phyloP scores from a whole-genome alignment of 2,797 vertebrate genomes.

The Acanthopagrus latus region DNA sequence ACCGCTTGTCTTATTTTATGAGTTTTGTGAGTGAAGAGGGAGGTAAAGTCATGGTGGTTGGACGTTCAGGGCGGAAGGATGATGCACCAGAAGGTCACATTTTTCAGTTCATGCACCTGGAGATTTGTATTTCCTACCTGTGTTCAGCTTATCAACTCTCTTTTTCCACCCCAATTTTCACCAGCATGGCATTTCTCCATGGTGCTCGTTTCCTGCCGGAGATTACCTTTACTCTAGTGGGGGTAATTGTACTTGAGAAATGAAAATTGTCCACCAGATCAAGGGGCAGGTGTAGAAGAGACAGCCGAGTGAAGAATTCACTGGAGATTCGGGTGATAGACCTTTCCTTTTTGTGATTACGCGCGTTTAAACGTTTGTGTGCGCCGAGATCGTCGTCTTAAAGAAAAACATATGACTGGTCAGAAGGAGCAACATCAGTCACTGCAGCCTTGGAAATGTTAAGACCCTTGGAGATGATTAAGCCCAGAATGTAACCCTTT shows the following conservation, averaged over 20 bases:
- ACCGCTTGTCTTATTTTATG: not conserved
- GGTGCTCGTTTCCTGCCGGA: not conserved
- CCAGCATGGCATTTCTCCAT: not conserved
- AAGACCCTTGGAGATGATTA: not conserved
- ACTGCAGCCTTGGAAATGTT: not conserved
- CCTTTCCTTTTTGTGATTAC: not conserved
- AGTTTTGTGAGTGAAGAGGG: not conserved
- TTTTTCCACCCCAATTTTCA: not conserved
- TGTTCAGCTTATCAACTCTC: not conserved
- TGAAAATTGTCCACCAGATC: not conserved
- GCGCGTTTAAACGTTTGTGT: not conserved
- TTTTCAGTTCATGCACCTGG: not conserved
- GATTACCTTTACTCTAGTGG: not conserved
- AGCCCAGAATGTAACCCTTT: not conserved
- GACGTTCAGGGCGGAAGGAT: not conserved
- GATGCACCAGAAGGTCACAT: not conserved
- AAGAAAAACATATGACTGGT: not conserved
- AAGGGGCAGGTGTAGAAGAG: not conserved
- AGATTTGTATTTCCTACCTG: not conserved
- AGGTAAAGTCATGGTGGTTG: not conserved
- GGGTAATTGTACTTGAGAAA: not conserved
- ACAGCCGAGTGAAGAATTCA: not conserved
- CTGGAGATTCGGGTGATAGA: not conserved
- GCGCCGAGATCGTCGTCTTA: not conserved
- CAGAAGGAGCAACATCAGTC: conserved; percentile 3